These are phyloP conservation scores for Aplochiton taeniatus DNA, from an alignment of 2,797 vertebrate species.

Conservation along the genomic window DNA sequence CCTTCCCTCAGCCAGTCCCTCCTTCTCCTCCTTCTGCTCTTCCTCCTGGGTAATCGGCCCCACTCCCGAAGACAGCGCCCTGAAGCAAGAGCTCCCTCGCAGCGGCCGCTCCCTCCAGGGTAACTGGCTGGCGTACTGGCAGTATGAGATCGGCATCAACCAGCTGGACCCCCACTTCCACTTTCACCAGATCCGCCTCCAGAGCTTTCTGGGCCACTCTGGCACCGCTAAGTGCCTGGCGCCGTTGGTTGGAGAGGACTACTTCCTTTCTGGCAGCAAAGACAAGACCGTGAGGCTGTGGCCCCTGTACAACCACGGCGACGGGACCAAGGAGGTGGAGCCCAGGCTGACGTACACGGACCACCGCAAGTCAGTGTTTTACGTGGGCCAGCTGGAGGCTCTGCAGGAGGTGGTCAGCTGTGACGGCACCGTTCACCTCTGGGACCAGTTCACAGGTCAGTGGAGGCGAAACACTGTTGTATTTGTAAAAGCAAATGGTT, in stretches of 20 bases:
- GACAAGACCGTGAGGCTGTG: conserved; percentile 94
- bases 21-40: conserved; percentile 53
- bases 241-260: conserved; percentile 88
- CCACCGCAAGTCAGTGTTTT: conserved; percentile 93
- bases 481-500: not conserved
- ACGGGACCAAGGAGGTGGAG: conserved; percentile 87
- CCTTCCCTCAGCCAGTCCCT: conserved; percentile 44
- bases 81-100: conserved; percentile 92
- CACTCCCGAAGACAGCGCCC: conserved; percentile 77
- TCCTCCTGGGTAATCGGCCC: conserved; percentile 71
- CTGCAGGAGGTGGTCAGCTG: conserved; percentile 95
- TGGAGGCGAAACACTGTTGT: not conserved
- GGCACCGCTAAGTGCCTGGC: conserved; percentile 90
- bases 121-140: conserved; percentile 99
- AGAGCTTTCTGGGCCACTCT: conserved; percentile 91
- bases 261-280: conserved; percentile 96
- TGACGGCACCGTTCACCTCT: conserved; percentile 92
- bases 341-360: conserved; percentile 84
- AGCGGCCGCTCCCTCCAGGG: conserved; percentile 88
- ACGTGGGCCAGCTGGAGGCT: conserved; percentile 88
- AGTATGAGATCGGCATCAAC: conserved; percentile 95
- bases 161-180: conserved; percentile 94
- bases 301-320: conserved; percentile 93
- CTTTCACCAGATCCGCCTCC: conserved; percentile 97
- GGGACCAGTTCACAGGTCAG: conserved; percentile 95